Conservation (phyloP, 2,797 vertebrate species). For the Paramormyrops hopkinsi region DNA sequence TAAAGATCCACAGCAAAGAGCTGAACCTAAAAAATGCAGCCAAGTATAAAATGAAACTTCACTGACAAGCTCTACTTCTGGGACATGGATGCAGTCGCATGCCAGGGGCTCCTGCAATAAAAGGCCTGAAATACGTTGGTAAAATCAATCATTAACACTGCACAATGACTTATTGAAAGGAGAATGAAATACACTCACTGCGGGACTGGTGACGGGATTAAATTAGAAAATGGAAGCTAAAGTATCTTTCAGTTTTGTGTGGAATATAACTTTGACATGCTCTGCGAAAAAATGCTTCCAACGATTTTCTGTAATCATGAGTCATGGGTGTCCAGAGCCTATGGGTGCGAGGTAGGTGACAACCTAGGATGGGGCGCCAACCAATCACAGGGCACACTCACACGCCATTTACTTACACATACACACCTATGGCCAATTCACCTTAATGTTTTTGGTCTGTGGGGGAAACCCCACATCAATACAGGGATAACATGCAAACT, state of each 20-base stretch:
- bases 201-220: neutral
- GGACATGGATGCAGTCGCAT: slow-evolving; percentile 25
- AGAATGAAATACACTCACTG: neutral
- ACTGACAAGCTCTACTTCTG: neutral
- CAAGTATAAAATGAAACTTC: slow-evolving; percentile 27
- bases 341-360: neutral
- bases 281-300: neutral
- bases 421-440: neutral
- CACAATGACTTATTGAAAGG: neutral
- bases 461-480: neutral
- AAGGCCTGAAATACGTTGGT: neutral
- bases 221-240: neutral
- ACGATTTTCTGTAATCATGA: neutral
- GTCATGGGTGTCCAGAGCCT: neutral
- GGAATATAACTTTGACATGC: neutral
- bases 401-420: neutral
- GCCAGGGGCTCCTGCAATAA: neutral
- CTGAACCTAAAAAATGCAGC: slow-evolving; percentile 21
- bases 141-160: neutral
- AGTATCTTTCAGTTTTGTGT: neutral
- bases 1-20: slow-evolving; percentile 58
- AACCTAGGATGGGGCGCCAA: neutral
- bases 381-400: neutral
- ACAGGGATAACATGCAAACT: neutral
- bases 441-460: neutral